phyloP scores from a whole-genome alignment of 2,797 vertebrate species.

The Sparidentex hasta region DNA sequence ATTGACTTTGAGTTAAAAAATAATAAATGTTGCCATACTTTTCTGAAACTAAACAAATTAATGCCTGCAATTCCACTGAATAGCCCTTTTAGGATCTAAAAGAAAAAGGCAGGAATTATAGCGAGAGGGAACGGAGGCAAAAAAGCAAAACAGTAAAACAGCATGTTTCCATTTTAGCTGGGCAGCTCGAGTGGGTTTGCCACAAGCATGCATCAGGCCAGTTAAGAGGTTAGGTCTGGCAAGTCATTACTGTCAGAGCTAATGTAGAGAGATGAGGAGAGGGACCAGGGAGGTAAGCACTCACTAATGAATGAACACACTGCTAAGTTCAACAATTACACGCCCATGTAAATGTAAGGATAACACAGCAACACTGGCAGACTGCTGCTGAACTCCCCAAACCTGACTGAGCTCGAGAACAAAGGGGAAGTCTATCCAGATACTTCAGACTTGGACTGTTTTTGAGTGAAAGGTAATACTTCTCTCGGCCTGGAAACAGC shows the following conservation, averaged over 20 bases:
- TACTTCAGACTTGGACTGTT: conserved; percentile 31
- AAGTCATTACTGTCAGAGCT: conserved; percentile 85
- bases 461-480: conserved; percentile 43
- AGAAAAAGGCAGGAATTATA: conserved; percentile 46
- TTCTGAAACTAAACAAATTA: conserved; percentile 21
- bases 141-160: conserved; percentile 52
- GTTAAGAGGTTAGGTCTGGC: conserved; percentile 83
- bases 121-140: conserved; percentile 12
- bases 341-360: conserved; percentile 80
- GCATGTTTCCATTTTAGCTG: conserved; percentile 83
- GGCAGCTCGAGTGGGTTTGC: conserved; percentile 72
- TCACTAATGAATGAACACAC: conserved; percentile 84
- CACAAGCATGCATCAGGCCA: conserved; percentile 82
- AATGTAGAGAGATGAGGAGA: conserved; percentile 85
- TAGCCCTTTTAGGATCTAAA: conserved; percentile 1
- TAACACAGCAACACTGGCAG: conserved; percentile 75
- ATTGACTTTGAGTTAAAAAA: neutral
- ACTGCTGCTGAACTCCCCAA: conserved; percentile 53
- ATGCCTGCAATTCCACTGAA: conserved; percentile 27
- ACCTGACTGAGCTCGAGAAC: conserved; percentile 48
- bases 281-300: conserved; percentile 77
- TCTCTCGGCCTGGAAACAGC: conserved; percentile 25
- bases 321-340: conserved; percentile 84
- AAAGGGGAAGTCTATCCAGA: conserved; percentile 51
- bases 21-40: neutral